phyloP scores from a whole-genome alignment of 2,113 vertebrate genomes.

The Barnardius zonarius region DNA sequence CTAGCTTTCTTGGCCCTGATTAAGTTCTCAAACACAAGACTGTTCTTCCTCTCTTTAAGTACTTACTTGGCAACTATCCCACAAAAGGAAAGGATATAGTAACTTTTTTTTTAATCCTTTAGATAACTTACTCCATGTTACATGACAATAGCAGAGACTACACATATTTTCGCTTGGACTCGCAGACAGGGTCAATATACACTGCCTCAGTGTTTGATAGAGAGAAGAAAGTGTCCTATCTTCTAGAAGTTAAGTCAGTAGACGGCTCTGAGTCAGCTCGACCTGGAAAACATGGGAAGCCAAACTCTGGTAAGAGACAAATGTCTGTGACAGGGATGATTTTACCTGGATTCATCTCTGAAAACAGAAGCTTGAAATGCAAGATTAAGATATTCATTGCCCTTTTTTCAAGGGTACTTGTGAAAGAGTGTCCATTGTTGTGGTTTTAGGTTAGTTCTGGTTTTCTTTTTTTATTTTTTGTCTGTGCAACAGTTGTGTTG shows the following conservation, averaged over 20 bases:
- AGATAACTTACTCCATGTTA: slow-evolving; percentile 87
- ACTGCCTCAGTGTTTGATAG: slow-evolving; percentile 85
- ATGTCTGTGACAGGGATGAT: background rate
- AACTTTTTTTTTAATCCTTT: background rate
- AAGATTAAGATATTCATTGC: background rate
- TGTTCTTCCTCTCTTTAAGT: background rate
- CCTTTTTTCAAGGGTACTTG: background rate
- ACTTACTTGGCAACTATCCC: background rate
- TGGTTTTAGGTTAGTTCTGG: accelerated
- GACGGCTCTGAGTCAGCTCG: slow-evolving; percentile 86
- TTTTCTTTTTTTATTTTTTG: background rate
- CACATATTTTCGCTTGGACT: slow-evolving; percentile 79
- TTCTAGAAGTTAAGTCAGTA: slow-evolving; percentile 85
- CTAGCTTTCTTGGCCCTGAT: background rate
- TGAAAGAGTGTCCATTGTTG: background rate
- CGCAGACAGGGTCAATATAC: slow-evolving; percentile 82
- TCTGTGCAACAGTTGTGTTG: background rate
- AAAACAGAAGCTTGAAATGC: background rate
- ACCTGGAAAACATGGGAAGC: slow-evolving; percentile 84
- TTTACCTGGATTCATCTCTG: background rate
- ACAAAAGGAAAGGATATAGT: background rate
- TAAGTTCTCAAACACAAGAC: background rate
- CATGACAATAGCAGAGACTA: slow-evolving; percentile 85
- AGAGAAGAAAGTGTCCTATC: slow-evolving; percentile 85
- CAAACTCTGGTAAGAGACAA: slow-evolving; percentile 82